Evolutionary conservation across 2,797 vertebrate genomes (phyloP).

Genomic region (Enteromius trimaculatus): DNA sequence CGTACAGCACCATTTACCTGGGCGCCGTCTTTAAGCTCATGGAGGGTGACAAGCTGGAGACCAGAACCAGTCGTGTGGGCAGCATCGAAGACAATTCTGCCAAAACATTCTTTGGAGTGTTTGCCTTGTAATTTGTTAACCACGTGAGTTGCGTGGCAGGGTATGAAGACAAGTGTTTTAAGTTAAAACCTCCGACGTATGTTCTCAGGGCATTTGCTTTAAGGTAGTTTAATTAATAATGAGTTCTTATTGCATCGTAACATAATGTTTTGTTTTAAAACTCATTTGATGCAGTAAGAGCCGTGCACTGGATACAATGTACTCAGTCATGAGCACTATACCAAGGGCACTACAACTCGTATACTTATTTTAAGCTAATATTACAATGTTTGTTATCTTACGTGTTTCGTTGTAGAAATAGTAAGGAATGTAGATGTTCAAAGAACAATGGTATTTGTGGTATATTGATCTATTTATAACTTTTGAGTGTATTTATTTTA

Average conservation of each 20-base stretch:
- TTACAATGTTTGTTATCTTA: background rate
- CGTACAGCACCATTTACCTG: slow-evolving; percentile 71
- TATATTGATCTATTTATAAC: slow-evolving; percentile 12
- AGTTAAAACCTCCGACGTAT: slow-evolving; percentile 48
- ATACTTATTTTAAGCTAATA: slow-evolving; percentile 21
- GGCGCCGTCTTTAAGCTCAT: slow-evolving; percentile 75
- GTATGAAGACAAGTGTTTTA: slow-evolving; percentile 49
- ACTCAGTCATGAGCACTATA: slow-evolving; percentile 29
- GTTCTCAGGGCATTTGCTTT: slow-evolving; percentile 46
- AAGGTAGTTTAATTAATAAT: background rate
- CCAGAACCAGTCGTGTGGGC: slow-evolving; percentile 44
- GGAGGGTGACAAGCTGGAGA: slow-evolving; percentile 65
- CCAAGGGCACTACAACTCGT: slow-evolving; percentile 27
- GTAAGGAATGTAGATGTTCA: slow-evolving; percentile 6
- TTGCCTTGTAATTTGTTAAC: slow-evolving; percentile 70
- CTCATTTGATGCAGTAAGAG: background rate
- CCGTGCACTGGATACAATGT: slow-evolving; percentile 27
- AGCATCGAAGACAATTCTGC: slow-evolving; percentile 48
- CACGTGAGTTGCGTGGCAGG: background rate
- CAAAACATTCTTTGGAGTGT: slow-evolving; percentile 78
- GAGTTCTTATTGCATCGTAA: slow-evolving; percentile 4
- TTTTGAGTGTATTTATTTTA: background rate
- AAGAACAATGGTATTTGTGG: slow-evolving; percentile 1
- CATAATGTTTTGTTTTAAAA: slow-evolving; percentile 20
- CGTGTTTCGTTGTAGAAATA: slow-evolving; percentile 37